phyloP scores from a whole-genome alignment of 1,140 invertebrate species.

The Brachionus manjavacas region DNA sequence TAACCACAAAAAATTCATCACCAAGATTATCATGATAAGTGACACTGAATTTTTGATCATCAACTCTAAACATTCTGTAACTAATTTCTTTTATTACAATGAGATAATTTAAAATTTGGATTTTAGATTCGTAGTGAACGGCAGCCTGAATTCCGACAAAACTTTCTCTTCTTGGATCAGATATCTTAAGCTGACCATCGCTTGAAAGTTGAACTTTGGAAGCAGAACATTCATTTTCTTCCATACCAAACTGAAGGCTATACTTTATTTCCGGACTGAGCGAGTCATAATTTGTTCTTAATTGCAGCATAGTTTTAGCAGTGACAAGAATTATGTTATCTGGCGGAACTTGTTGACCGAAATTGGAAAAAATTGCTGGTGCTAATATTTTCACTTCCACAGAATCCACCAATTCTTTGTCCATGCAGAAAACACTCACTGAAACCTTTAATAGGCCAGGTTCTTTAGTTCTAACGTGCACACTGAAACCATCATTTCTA shows the following conservation, averaged over 20 bases:
- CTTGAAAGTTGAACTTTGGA: background rate
- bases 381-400: background rate
- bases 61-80: background rate
- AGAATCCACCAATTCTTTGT: background rate
- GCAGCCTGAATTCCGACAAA: background rate
- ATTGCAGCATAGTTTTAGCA: background rate
- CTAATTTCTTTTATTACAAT: background rate
- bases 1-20: conserved; percentile 5
- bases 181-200: background rate
- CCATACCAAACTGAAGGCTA: background rate
- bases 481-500: background rate
- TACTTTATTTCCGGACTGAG: background rate
- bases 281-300: conserved; percentile 2
- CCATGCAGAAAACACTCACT: background rate
- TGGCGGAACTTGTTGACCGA: background rate
- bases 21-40: conserved; percentile 32
- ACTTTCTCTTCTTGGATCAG: background rate
- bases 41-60: background rate
- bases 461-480: background rate
- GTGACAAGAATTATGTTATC: background rate
- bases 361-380: background rate
- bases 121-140: background rate
- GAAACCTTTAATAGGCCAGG: background rate
- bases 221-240: background rate
- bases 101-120: background rate